Base-by-base conservation (phyloP, 2,888 invertebrate genomes). In the Apomyelois bistriatella region DNA sequence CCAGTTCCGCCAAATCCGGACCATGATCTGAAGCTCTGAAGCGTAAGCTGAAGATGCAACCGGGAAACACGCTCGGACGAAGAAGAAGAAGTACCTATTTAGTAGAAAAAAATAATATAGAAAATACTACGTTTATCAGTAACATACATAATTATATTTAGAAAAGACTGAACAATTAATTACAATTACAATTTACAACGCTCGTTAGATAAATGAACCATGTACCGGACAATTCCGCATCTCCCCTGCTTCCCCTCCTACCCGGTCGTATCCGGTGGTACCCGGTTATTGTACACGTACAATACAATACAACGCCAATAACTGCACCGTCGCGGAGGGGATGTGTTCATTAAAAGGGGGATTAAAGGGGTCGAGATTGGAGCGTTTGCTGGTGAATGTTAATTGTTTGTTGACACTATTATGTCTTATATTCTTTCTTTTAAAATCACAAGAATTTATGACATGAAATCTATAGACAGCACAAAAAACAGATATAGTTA, bases 321-420 rank as follows among this genome's bases (percentile, higher is more conserved):
- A 63, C 62, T 64, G 68, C 68, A 65, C n/a, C n/a, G n/a, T n/a
- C n/a, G n/a, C 55, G 46, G 48, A 54, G 66, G 65, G 68, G 66
- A 56, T 53, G 59, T 64, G 68, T 72, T 74, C 69, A 77, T 75
- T 76, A 74, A 67, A 65, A 64, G 63, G 59, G 64, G 77, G 72
- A 73, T 79, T 74, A 74, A 65, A 62, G 68, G 56, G 54, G 58
- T 57, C 56, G 56, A 53, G 56, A 47, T 43, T 54, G 48, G 47
- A 53, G 42, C 32, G 53, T 32, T 43, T 36, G 52, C 36, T 43
- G 42, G 52, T 35, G 35, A 37, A 52, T 16, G 42, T 42, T 52
- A 43, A 52, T 28, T 43, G 36, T 51, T 52, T 22, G 43, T 43
- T 52, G 10, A 41, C 30, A 13, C 35, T 36, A 17, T 51, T 12